Evolutionary conservation across 2,113 vertebrate species (phyloP).

Genomic region (Rissa tridactyla): DNA sequence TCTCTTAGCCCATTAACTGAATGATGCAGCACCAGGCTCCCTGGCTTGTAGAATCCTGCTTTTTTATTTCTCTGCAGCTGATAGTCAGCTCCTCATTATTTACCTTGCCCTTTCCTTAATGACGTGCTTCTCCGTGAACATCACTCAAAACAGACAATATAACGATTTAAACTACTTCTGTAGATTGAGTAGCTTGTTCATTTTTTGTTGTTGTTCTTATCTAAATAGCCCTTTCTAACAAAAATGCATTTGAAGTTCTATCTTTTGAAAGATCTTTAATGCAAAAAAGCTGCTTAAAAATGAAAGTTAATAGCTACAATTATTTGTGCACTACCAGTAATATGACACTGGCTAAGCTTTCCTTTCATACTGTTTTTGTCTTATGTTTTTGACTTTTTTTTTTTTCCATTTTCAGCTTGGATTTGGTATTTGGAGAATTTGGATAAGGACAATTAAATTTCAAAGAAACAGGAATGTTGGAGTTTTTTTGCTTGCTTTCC

Average conservation of each 20-base stretch:
- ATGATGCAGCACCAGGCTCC: background rate
- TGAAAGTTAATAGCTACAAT: background rate
- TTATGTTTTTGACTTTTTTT: background rate
- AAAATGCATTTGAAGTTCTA: background rate
- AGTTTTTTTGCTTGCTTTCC: background rate
- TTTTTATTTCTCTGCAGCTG: background rate
- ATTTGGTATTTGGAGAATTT: background rate
- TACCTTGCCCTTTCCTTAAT: conserved; percentile 44
- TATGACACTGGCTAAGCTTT: background rate
- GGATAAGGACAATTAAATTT: background rate
- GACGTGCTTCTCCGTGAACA: background rate
- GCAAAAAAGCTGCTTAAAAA: conserved; percentile 9
- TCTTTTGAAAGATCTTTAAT: background rate
- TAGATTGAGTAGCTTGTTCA: background rate
- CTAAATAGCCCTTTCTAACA: background rate
- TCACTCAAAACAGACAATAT: conserved; percentile 14
- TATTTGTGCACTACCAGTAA: background rate
- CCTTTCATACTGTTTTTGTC: background rate
- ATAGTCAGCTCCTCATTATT: conserved; percentile 21
- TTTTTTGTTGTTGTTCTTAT: background rate
- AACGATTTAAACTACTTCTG: background rate
- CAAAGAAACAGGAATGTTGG: background rate
- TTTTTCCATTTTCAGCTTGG: background rate
- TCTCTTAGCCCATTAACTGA: conserved; percentile 4
- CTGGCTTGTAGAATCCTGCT: background rate